Evolutionary conservation across 2,888 invertebrate genomes (phyloP).

Genomic region (Chymomyza amoena): DNA sequence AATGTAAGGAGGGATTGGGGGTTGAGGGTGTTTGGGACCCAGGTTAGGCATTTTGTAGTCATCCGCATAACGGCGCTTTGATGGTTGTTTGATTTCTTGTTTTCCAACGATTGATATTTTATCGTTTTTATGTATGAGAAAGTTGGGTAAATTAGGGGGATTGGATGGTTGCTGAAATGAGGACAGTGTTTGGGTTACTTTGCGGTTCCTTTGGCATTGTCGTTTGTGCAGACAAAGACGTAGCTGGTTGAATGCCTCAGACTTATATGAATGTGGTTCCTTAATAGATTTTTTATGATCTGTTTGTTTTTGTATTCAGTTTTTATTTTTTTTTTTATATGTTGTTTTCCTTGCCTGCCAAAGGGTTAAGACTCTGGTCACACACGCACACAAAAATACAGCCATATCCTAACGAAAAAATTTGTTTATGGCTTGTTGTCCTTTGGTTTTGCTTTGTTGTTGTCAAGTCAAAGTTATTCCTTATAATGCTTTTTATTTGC

Average conservation of each 20-base stretch:
- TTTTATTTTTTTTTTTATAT: neutral
- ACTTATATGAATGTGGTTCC: slow-evolving; percentile 58
- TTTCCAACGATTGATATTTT: slow-evolving; percentile 74
- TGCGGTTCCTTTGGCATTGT: slow-evolving; percentile 7
- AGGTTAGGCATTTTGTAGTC: slow-evolving; percentile 31
- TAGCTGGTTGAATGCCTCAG: neutral
- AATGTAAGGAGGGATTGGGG: slow-evolving; percentile 1
- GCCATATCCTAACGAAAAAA: neutral
- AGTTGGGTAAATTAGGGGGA: too few relatives aligned
- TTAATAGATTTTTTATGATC: slow-evolving; percentile 73
- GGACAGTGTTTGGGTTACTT: neutral
- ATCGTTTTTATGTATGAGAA: slow-evolving; percentile 46
- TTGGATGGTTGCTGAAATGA: slow-evolving; percentile 34
- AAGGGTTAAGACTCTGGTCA: slow-evolving; percentile 44
- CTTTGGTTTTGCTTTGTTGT: neutral
- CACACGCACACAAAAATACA: neutral
- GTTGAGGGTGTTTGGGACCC: neutral
- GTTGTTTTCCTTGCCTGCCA: slow-evolving; percentile 8
- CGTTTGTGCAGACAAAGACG: neutral
- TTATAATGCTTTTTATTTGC: neutral
- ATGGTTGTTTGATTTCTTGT: slow-evolving; percentile 75
- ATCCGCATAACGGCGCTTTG: slow-evolving; percentile 71
- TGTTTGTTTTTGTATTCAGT: slow-evolving; percentile 53
- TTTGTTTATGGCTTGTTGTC: neutral
- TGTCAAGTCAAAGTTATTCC: neutral